A percentile compares a stretch with the other conserved stretches of the same genome.
These are phyloP conservation scores for Phoxinus dragarum DNA, from an alignment of 2,797 vertebrate genomes.

Conservation along the genomic window DNA sequence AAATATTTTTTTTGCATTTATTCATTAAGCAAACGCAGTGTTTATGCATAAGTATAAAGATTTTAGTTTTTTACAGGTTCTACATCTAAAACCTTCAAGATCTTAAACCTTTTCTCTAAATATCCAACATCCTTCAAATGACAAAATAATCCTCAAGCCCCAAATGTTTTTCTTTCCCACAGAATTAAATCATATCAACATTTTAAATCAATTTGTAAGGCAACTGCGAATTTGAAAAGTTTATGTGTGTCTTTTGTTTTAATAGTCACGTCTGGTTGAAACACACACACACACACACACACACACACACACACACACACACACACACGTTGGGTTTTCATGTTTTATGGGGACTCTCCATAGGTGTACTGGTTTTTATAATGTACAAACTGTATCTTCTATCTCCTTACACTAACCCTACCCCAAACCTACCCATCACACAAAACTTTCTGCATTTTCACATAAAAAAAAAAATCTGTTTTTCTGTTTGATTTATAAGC, in stretches of 20 bases:
- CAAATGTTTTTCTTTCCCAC: neutral
- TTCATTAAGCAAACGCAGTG: neutral
- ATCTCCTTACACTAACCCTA: neutral
- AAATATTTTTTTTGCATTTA: neutral
- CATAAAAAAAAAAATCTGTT: neutral
- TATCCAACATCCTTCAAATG: neutral
- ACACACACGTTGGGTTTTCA: neutral
- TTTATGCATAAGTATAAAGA: neutral
- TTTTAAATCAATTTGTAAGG: neutral
- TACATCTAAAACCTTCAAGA: neutral
- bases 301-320: too few species aligned
- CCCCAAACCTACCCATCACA: neutral
- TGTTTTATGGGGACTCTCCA: neutral
- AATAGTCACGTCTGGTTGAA: neutral
- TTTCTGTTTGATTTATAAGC: neutral
- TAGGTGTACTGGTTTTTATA: neutral
- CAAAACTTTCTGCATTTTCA: neutral
- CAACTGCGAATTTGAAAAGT: neutral
- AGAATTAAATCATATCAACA: conserved; percentile 1
- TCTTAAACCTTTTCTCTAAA: neutral
- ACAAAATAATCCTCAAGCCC: neutral
- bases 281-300: too few species aligned
- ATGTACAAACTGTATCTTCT: neutral
- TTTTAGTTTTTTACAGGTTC: neutral
- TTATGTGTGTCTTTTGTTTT: conserved; percentile 11